phyloP scores from a whole-genome alignment of 2,113 vertebrate genomes.

The Paracanthobrama guichenoti region DNA sequence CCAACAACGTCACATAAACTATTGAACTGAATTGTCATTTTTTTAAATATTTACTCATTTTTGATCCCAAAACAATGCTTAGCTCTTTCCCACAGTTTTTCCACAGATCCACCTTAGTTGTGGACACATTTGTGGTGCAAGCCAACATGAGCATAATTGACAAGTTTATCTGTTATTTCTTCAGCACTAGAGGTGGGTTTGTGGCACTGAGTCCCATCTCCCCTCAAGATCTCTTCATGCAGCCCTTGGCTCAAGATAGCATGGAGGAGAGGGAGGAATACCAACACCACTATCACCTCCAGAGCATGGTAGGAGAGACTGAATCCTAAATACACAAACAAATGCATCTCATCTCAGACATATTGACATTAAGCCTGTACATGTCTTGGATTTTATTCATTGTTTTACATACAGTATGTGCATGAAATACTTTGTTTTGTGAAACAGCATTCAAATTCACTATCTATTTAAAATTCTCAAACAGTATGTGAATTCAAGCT shows the following conservation, averaged over 20 bases:
- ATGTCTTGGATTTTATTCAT: neutral
- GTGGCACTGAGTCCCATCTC: slow-evolving; percentile 90
- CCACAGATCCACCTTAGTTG: neutral
- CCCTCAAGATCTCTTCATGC: slow-evolving; percentile 90
- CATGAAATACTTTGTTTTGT: neutral
- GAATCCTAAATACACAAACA: neutral
- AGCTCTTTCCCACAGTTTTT: neutral
- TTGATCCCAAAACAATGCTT: neutral
- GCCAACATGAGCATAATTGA: neutral
- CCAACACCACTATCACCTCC: slow-evolving; percentile 76
- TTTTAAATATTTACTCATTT: neutral
- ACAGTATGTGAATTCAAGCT: neutral
- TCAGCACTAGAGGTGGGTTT: slow-evolving; percentile 87
- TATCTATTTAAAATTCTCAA: slow-evolving; percentile 12
- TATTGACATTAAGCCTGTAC: neutral
- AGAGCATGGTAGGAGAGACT: slow-evolving; percentile 76
- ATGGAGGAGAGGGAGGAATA: slow-evolving; percentile 81
- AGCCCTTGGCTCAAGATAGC: slow-evolving; percentile 74
- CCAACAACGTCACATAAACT: neutral
- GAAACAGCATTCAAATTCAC: slow-evolving; percentile 17
- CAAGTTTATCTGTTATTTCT: slow-evolving; percentile 52
- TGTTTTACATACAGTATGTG: neutral
- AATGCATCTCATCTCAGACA: neutral
- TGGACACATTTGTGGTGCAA: neutral
- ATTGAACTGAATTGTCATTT: neutral